Percentiles rank a stretch among this genome's conserved stretches.
Conservation (phyloP, 1,140 invertebrate species). For the Babylonia areolata region DNA sequence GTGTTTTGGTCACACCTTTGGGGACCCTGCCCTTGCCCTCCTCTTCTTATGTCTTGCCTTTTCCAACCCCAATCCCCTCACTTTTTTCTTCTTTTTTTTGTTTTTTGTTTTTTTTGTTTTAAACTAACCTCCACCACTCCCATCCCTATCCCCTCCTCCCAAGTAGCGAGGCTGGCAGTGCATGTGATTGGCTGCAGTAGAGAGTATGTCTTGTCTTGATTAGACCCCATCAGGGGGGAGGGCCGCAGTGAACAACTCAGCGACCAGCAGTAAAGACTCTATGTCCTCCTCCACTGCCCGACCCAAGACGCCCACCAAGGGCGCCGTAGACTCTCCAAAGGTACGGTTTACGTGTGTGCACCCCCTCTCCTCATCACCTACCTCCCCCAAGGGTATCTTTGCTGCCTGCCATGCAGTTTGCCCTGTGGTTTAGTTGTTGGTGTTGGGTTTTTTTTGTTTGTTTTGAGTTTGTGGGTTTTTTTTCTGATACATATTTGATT, state of each 20-base stretch:
- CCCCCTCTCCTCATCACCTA: too few species aligned
- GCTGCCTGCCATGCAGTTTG: too few species aligned
- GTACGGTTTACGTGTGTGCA: too few species aligned
- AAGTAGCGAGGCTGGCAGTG: neutral
- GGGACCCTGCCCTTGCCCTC: too few species aligned
- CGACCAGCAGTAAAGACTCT: slow-evolving; percentile 35
- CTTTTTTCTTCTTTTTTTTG: too few species aligned
- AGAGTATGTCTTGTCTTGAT: neutral
- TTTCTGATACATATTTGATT: neutral
- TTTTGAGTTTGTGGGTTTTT: neutral
- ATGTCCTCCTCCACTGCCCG: slow-evolving; percentile 36
- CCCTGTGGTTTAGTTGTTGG: too few species aligned
- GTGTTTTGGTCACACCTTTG: too few species aligned
- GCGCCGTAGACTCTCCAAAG: slow-evolving; percentile 64
- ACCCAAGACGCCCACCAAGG: slow-evolving; percentile 43
- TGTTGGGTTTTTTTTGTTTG: too few species aligned
- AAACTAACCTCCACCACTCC: neutral
- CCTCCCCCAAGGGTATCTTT: too few species aligned
- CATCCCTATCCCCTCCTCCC: neutral
- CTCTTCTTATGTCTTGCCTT: too few species aligned
- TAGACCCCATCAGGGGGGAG: slow-evolving; percentile 35
- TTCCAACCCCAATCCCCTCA: too few species aligned
- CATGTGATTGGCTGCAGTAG: slow-evolving; percentile 26
- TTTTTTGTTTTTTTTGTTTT: too few species aligned
- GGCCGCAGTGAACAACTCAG: slow-evolving; percentile 33